Evolutionary conservation across 2,797 vertebrate species (phyloP).

Genomic region (Pangasius krempfi): DNA sequence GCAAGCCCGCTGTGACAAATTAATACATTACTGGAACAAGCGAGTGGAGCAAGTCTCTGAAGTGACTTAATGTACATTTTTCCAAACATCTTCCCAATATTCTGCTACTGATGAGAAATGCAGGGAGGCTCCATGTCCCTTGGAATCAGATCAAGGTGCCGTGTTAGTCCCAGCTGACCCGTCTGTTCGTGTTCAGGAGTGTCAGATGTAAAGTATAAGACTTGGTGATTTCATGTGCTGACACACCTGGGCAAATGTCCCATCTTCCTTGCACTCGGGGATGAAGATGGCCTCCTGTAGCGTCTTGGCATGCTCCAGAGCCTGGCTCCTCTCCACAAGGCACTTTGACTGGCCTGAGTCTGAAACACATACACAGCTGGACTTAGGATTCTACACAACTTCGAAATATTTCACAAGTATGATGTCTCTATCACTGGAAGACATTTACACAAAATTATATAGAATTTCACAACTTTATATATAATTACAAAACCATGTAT

Average conservation of each 20-base stretch:
- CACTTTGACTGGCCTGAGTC: conserved; percentile 94
- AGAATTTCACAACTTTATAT: neutral
- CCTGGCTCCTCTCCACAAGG: conserved; percentile 88
- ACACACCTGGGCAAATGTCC: conserved; percentile 90
- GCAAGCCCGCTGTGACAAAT: conserved; percentile 41
- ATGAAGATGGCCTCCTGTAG: conserved; percentile 95
- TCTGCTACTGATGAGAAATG: conserved; percentile 33
- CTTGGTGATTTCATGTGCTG: conserved; percentile 7
- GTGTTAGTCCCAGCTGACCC: conserved; percentile 13
- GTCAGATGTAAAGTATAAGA: conserved; percentile 43
- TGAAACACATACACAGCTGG: conserved; percentile 62
- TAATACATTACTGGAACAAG: conserved; percentile 27
- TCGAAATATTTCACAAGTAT: neutral
- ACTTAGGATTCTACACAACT: conserved; percentile 1
- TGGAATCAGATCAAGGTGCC: conserved; percentile 29
- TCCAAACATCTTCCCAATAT: conserved; percentile 37
- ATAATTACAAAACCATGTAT: no score
- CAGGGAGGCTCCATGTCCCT: conserved; percentile 27
- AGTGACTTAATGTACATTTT: conserved; percentile 45
- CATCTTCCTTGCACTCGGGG: conserved; percentile 96
- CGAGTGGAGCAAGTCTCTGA: conserved; percentile 25
- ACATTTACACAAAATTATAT: neutral
- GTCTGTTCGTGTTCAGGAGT: conserved; percentile 20
- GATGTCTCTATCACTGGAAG: neutral
- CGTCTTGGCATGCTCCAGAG: conserved; percentile 88